Base-by-base conservation (phyloP, 2,113 vertebrate genomes). In the Albula goreensis region DNA sequence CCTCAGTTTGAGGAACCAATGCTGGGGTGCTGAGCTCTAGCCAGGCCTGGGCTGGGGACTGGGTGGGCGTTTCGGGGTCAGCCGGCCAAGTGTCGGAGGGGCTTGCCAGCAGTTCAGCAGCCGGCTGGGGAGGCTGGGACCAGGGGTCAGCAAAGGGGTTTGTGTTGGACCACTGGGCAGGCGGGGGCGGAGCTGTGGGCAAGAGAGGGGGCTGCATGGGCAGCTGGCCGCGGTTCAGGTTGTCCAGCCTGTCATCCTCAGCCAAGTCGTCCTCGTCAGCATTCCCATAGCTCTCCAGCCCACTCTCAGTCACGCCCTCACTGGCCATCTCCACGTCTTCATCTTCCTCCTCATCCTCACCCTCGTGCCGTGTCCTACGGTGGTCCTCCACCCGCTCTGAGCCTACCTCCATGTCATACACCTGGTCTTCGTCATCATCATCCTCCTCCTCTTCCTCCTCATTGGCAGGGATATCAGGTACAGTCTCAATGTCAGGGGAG, bases 251-350 rank as follows among this genome's bases (percentile, higher is more conserved):
- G 41, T 91, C 92, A 53, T 94, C 95, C 53, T 95, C 92, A 10
- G 92, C 91, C 52, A 94, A 93, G 85, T 94, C 94, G 10, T 95
- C 93, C 50, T 93, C 94, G 2, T 95, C 94, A 19, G 85, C 91
- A 50, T 94, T 93, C 41, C 79, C 94, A 50, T 91, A 88, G 89
- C 91, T 88, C 78, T 88, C 88, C 87, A 87, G 84, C 56, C 87
- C 91, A 70, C 85, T 94, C 87, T 95, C 94, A 0, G 90, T 93
- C 79, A 94, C 91, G 9, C 93, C 94, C 84, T 94, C 94, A 9
- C 93, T 95, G 87, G 90, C 92, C 95, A 95, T 96, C 87, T 96
- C 95, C 4, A 94, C 93, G 15, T 96, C 95, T 9, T 96, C 92
- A 41, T 95, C 94, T 3, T 96, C 94, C 63, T 93, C 87, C 0